Evolutionary conservation across 2,888 invertebrate species (phyloP).

Genomic region (Hermaeophaga mercurialis): DNA sequence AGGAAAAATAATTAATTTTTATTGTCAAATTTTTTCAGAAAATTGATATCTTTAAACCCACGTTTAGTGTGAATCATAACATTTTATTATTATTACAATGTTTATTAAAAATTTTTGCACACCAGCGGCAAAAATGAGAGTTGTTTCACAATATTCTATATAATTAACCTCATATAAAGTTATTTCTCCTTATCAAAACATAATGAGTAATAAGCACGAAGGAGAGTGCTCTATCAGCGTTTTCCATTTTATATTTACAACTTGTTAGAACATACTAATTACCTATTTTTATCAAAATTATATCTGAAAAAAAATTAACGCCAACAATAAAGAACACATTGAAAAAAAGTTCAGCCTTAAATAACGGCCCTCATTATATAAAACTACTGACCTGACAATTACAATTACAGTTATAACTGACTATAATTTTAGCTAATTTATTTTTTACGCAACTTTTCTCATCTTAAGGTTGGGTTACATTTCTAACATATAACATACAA

Average conservation of each 20-base stretch:
- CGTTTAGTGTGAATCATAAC: neutral
- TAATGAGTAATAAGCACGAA: conserved; percentile 29
- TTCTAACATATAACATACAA: too few species aligned
- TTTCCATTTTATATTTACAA: conserved; percentile 35
- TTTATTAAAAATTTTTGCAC: conserved; percentile 23
- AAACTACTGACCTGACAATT: conserved; percentile 22
- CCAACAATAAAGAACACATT: neutral
- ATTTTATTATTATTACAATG: too few species aligned
- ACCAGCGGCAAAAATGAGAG: conserved; percentile 39
- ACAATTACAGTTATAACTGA: conserved; percentile 21
- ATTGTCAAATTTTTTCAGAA: too few species aligned
- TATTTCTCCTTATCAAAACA: conserved; percentile 30
- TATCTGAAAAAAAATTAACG: conserved; percentile 12
- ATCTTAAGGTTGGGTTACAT: too few species aligned
- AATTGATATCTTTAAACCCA: too few species aligned
- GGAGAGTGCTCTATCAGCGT: conserved; percentile 31
- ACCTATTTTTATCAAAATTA: conserved; percentile 16
- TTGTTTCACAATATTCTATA: conserved; percentile 31
- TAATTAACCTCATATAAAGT: conserved; percentile 34
- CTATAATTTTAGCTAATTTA: conserved; percentile 26
- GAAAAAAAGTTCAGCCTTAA: conserved; percentile 10
- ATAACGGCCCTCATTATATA: conserved; percentile 10
- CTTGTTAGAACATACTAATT: conserved; percentile 32
- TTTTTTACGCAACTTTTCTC: conserved; percentile 17
- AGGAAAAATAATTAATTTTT: too few species aligned